These are phyloP conservation scores for Montipora capricornis DNA, from an alignment of 64 coral and sea anemone genomes.

Conservation along the genomic window DNA sequence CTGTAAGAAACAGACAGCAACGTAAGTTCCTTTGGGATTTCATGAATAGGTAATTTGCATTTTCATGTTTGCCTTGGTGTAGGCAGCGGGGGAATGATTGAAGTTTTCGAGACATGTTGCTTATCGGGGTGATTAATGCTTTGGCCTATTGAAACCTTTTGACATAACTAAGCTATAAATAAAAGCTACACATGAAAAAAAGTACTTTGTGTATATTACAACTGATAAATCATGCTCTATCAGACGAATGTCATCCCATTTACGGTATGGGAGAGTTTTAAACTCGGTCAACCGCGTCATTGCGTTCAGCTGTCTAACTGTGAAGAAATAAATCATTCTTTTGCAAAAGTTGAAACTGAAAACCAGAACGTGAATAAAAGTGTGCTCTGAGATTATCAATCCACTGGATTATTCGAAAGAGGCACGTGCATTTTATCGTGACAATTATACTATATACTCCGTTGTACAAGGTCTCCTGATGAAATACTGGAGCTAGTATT, in stretches of 20 bases:
- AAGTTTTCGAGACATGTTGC: conserved; percentile 6
- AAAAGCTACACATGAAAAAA: background rate
- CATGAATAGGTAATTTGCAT: background rate
- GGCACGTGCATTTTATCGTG: too few relatives aligned
- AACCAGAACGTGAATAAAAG: too few relatives aligned
- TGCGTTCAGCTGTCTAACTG: too few relatives aligned
- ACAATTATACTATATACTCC: too few relatives aligned
- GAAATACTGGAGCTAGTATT: too few relatives aligned
- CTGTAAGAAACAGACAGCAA: background rate
- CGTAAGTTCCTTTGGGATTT: background rate
- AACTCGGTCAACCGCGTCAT: background rate
- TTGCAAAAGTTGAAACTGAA: too few relatives aligned
- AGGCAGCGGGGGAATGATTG: background rate
- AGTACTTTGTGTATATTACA: conserved; percentile 30
- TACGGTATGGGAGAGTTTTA: background rate
- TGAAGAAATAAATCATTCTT: too few relatives aligned
- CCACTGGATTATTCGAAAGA: too few relatives aligned
- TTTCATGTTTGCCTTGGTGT: background rate
- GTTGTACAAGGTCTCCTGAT: too few relatives aligned
- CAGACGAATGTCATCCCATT: background rate
- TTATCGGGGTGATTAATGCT: conserved; percentile 19
- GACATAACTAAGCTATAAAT: background rate
- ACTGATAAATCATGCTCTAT: background rate
- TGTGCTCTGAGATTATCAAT: too few relatives aligned
- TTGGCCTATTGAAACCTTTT: background rate